Base-by-base conservation (phyloP, 2,113 vertebrate genomes). In the Cisticola juncidis region DNA sequence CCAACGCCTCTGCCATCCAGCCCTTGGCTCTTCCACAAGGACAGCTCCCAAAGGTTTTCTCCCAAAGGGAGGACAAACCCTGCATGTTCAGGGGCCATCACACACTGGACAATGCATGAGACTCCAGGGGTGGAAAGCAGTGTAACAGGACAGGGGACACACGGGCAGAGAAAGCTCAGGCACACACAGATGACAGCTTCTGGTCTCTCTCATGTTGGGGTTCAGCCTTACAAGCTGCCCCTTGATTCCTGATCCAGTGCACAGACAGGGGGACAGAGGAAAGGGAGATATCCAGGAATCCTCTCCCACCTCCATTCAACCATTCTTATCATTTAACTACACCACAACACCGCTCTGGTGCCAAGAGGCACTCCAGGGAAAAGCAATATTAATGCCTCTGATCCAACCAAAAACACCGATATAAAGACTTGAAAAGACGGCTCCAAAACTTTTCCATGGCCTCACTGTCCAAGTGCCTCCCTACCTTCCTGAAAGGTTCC, bases 131-230 rank as follows among this genome's bases (percentile, higher is more conserved):
- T 26, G 66, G 12, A 50, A 48, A 24, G 1, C 68, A 11, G 28
- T 0, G 13, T 5, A 2, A 25, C 1, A 18, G 68, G 15, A 47
- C 15, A 20, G 60, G 50, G 2, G 45, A 14, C 31, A 20, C 8
- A 0, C 3, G 2, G 14, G 42, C 45, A 66, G 15, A 31, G 26
- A 31, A 51, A 22, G 29, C 33, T 68, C 33, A 48, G 36, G 36
- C 25, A n/a, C 36, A 5, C 12, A 12, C 6, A 45, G 0, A 35
- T 3, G 45, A 14, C 25, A 9, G 8, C 16, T 14, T 17, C 42
- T 40, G 35, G 11, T 22, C 2, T 1, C n/a, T 84, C 24, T 12
- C 17, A 0, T 4, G 13, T 0, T 40, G 28, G 31, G 42, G 21
- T 35, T 74, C n/a, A 12, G 15, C 1, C 48, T n/a, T 9, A 23